Base-by-base conservation (phyloP, 1,140 invertebrate genomes). In the Rhizoglyphus robini region DNA sequence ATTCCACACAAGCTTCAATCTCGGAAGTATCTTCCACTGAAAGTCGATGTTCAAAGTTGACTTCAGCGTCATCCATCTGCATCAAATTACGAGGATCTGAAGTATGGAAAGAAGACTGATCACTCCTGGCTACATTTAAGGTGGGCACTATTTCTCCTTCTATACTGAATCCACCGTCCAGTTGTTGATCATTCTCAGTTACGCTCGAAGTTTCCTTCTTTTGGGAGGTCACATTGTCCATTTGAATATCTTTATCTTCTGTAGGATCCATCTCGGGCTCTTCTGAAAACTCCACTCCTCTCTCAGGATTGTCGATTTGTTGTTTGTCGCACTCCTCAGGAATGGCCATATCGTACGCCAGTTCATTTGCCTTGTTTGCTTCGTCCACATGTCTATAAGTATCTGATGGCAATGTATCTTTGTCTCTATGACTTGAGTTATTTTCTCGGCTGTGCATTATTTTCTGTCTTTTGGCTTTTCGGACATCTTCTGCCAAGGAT, bases 341-440 rank as follows among this genome's bases (percentile, higher is more conserved):
- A 1, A 81, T 82, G 23, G 82, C 82, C 15, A 78, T 77, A 74
- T 84, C 83, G 63, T 83, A 70, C 23, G 79, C 79, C 68, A 81
- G 72, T 69, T 82, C 79, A 60, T 73, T 68, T 8, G 76, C 69
- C 31, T 83, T 82, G 65, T 86, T 84, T 0, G 87, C 81, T 69
- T 90, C 83, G 69, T 86, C 84, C 0, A 95, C 84, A 74, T 95
- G 91, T 75, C 94, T 85, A 75, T 86, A 94, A 47, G 86, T 78
- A 54, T 90, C 86, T 1, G 84, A 77, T 73, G 27, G 76, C 74
- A 67, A 80, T 76, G 8, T 76, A 75, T 65, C 79, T 72, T 15
- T 78, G 78, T 23, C 76, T 77, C 48, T 49, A 49, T 13, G 11
- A 67, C 74, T 76, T 62, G 46, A 41, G 8, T 64, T 34, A n/a